Conservation (phyloP, 2,797 vertebrate genomes). For the Cyprinodon diabolis region DNA sequence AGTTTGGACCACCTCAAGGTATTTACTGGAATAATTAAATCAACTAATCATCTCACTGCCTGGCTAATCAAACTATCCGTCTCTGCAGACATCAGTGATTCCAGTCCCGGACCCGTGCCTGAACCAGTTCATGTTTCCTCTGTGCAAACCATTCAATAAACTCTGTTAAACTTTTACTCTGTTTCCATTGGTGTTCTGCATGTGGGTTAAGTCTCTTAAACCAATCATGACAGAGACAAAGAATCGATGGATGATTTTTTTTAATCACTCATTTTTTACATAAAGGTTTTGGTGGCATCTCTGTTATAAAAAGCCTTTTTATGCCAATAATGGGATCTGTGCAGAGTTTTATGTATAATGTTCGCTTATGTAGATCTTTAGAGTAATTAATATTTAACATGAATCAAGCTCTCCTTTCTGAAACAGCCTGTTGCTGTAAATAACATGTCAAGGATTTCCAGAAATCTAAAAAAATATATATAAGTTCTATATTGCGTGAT, state of each 20-base stretch:
- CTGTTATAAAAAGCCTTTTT: not conserved
- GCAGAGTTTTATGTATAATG: conserved; percentile 3
- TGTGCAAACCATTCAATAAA: too few species aligned
- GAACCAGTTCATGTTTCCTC: too few species aligned
- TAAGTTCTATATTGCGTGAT: conserved; percentile 60
- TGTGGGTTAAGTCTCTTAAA: too few species aligned
- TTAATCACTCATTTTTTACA: conserved; percentile 21
- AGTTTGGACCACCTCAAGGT: too few species aligned
- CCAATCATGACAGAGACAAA: not conserved
- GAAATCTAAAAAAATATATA: conserved; percentile 24
- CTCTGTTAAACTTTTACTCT: too few species aligned
- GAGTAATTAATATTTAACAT: conserved; percentile 49
- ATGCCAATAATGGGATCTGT: not conserved
- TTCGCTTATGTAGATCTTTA: conserved; percentile 27
- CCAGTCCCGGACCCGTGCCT: too few species aligned
- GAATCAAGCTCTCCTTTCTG: conserved; percentile 20
- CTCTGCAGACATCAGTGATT: too few species aligned
- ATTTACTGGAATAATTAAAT: too few species aligned
- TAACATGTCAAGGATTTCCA: conserved; percentile 57
- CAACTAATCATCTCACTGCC: too few species aligned
- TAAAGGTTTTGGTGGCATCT: conserved; percentile 3
- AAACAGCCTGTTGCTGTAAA: conserved; percentile 45
- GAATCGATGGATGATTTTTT: not conserved
- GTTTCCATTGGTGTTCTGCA: too few species aligned
- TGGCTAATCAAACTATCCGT: too few species aligned